Conservation (phyloP, 2,113 vertebrate species). For the Campylomormyrus tamandua region DNA sequence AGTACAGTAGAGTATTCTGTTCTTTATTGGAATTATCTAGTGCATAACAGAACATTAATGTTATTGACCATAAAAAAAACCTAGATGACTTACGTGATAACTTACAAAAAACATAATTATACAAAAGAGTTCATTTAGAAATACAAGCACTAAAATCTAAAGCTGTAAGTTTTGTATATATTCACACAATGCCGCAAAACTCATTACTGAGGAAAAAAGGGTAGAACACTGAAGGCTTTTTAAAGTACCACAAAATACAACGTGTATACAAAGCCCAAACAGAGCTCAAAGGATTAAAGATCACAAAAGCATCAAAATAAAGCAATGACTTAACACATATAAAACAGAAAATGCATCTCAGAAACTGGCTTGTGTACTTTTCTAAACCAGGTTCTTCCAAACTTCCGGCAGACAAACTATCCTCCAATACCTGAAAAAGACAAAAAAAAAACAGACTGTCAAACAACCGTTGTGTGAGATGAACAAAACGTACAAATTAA, state of each 20-base stretch:
- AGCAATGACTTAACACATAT: constrained; percentile 28
- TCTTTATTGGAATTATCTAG: constrained; percentile 1
- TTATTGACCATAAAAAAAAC: neutral
- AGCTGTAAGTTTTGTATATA: neutral
- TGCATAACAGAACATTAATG: constrained; percentile 12
- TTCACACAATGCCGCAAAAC: constrained; percentile 15
- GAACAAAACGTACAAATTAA: constrained; percentile 19
- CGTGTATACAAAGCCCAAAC: neutral
- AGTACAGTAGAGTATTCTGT: neutral
- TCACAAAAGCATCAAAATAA: constrained; percentile 27
- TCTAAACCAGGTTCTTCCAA: constrained; percentile 41
- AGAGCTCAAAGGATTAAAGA: constrained; percentile 10
- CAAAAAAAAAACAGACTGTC: constrained; percentile 52
- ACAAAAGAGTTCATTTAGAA: constrained; percentile 22
- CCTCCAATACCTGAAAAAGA: constrained; percentile 76
- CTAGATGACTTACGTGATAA: neutral
- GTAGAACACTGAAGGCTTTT: neutral
- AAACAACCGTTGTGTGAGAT: constrained; percentile 37
- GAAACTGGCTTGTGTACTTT: constrained; percentile 22
- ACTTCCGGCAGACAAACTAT: constrained; percentile 60
- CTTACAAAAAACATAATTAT: constrained; percentile 19
- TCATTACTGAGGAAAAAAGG: constrained; percentile 15
- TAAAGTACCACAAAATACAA: constrained; percentile 17
- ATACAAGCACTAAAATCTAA: constrained; percentile 12
- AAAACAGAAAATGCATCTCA: neutral